phyloP scores from a whole-genome alignment of 2,797 vertebrate species.

The Typhlichthys subterraneus region DNA sequence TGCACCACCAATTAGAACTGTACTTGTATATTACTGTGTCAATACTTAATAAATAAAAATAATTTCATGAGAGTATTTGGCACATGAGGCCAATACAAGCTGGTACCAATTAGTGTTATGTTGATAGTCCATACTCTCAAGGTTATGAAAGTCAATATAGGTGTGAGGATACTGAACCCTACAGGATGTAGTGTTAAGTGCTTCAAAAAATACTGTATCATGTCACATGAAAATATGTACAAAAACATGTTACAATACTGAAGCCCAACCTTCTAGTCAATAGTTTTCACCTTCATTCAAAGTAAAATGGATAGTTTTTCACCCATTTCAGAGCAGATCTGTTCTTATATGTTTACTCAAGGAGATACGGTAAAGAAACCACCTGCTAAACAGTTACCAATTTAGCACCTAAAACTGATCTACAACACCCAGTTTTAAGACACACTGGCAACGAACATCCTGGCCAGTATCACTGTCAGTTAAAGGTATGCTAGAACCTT shows the following conservation, averaged over 20 bases:
- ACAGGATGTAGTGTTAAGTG: conserved; percentile 42
- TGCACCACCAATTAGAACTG: neutral
- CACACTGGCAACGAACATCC: neutral
- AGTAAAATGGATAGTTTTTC: neutral
- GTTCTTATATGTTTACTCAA: neutral
- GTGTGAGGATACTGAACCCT: conserved; percentile 68
- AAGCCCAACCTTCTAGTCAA: conserved; percentile 8
- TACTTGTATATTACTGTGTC: too few relatives aligned
- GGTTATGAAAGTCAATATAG: conserved; percentile 44
- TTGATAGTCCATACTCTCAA: conserved; percentile 41
- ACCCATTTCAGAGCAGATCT: too few relatives aligned
- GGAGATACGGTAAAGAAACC: conserved; percentile 4
- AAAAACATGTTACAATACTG: neutral
- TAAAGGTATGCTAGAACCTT: neutral
- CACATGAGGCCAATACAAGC: conserved; percentile 32
- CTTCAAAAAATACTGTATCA: conserved; percentile 19
- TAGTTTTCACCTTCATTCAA: neutral
- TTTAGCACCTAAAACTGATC: conserved; percentile 5
- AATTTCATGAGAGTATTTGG: conserved; percentile 25
- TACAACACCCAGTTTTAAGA: neutral
- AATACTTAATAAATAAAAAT: neutral
- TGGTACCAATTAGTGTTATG: conserved; percentile 41
- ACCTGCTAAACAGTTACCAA: neutral
- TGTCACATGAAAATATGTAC: conserved; percentile 7
- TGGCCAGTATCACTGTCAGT: neutral